phyloP scores from a whole-genome alignment of 2,797 vertebrate genomes.

The Nyctalus aviator region DNA sequence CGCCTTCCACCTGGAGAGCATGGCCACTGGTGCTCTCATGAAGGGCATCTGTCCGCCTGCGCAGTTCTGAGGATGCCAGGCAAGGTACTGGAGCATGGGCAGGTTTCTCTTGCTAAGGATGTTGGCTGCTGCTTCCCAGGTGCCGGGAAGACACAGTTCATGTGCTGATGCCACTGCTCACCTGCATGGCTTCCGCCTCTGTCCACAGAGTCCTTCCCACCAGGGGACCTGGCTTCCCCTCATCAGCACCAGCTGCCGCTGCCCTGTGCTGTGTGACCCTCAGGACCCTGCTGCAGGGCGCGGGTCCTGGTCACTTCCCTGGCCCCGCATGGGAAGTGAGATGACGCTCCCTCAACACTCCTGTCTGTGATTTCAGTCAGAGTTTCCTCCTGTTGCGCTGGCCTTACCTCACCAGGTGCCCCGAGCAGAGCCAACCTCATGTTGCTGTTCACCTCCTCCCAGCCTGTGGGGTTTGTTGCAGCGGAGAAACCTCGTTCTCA shows the following conservation, averaged over 20 bases:
- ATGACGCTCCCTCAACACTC: neutral
- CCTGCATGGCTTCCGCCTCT: neutral
- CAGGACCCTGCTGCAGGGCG: neutral
- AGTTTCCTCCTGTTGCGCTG: neutral
- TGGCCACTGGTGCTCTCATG: rapidly evolving
- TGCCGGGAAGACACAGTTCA: neutral
- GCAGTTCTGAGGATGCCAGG: neutral
- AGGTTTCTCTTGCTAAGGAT: neutral
- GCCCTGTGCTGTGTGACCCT: neutral
- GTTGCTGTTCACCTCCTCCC: neutral
- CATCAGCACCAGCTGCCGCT: neutral
- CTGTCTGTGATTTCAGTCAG: neutral
- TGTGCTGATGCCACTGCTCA: rapidly evolving
- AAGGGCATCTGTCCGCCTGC: neutral
- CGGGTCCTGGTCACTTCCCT: neutral
- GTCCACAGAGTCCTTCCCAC: neutral
- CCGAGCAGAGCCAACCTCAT: neutral
- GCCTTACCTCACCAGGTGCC: neutral
- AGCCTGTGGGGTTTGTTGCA: neutral
- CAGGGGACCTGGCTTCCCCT: no score
- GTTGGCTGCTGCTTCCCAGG: neutral
- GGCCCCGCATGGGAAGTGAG: neutral
- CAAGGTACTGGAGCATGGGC: neutral
- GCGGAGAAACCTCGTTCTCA: slow-evolving; percentile 15
- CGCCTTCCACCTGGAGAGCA: neutral